phyloP scores from a whole-genome alignment of 2,113 vertebrate genomes.

The Rhipidura dahli region DNA sequence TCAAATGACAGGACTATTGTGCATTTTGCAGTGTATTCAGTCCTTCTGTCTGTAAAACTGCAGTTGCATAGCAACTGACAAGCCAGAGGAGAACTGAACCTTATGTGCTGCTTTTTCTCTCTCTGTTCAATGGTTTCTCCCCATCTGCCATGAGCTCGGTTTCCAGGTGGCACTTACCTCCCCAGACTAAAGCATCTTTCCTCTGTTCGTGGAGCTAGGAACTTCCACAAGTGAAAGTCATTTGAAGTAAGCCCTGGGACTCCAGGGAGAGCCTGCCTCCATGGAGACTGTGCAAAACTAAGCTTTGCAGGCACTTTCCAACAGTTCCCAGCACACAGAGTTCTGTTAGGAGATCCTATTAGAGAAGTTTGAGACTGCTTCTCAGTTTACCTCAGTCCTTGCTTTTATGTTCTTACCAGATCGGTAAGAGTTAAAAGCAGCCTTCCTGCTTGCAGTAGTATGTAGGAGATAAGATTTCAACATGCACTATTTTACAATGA shows the following conservation, averaged over 20 bases:
- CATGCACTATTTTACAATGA: background rate
- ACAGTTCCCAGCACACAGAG: background rate
- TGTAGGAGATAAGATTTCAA: background rate
- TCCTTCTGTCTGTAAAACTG: background rate
- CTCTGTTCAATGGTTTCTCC: background rate
- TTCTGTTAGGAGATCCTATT: background rate
- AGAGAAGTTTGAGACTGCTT: background rate
- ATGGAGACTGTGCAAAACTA: background rate
- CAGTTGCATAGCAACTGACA: background rate
- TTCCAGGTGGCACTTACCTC: background rate
- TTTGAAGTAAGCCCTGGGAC: background rate
- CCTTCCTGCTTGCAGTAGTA: background rate
- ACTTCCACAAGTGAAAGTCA: background rate
- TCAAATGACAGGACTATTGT: background rate
- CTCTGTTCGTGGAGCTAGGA: background rate
- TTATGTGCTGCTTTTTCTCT: background rate
- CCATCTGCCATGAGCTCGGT: background rate
- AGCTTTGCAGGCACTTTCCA: background rate
- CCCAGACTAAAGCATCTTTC: background rate
- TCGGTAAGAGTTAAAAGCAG: background rate
- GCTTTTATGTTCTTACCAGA: background rate
- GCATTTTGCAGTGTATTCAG: background rate
- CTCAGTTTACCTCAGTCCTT: background rate
- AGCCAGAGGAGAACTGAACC: background rate
- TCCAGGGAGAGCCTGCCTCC: background rate